phyloP scores from a whole-genome alignment of 2,797 vertebrate genomes.

The Mycteria americana region DNA sequence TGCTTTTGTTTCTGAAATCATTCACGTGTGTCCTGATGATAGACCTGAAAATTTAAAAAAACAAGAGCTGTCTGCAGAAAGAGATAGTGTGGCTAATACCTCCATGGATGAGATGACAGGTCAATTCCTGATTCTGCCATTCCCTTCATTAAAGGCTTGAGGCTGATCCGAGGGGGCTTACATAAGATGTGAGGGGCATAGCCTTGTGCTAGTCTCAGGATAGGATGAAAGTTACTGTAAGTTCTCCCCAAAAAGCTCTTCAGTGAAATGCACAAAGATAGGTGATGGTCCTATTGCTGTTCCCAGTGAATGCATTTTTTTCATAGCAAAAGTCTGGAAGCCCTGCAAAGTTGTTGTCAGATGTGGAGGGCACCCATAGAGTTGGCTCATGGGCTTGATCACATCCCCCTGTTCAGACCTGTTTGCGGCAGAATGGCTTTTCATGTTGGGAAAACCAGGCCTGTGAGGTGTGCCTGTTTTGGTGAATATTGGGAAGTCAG shows the following conservation, averaged over 20 bases:
- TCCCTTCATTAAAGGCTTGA: not conserved
- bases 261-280: not conserved
- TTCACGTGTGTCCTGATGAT: not conserved
- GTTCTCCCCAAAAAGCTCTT: not conserved
- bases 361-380: not conserved
- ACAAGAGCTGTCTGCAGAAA: not conserved
- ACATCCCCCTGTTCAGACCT: not conserved
- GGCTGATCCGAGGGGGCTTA: fast-evolving
- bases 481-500: not conserved
- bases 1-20: not conserved
- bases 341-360: not conserved
- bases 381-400: not conserved
- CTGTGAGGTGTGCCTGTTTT: not conserved
- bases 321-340: not conserved
- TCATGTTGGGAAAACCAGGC: not conserved
- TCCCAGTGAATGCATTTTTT: not conserved
- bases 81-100: not conserved
- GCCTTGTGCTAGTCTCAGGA: not conserved
- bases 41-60: not conserved
- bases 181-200: not conserved
- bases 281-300: not conserved
- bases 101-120: not conserved
- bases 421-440: not conserved
- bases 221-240: not conserved
- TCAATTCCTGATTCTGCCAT: not conserved